Evolutionary conservation across 2,797 vertebrate genomes (phyloP).

Genomic region (Fundulus diaphanus): DNA sequence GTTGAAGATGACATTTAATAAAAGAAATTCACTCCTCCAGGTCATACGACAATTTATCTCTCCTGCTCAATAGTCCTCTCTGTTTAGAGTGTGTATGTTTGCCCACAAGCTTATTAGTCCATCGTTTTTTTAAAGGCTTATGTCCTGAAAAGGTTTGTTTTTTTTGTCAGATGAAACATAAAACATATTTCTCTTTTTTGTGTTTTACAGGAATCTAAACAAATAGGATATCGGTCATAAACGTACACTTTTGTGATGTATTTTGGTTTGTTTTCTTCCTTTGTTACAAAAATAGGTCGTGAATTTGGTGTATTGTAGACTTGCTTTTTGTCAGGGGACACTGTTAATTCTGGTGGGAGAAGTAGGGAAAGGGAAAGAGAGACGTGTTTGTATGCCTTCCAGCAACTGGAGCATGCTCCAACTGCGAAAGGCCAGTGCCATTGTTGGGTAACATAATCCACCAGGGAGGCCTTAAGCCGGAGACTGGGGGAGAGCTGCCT

Average conservation of each 20-base stretch:
- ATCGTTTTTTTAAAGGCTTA: conserved; percentile 17
- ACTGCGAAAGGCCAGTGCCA: conserved; percentile 73
- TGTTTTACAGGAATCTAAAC: background rate
- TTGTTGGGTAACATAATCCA: conserved; percentile 78
- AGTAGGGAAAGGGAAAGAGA: conserved; percentile 35
- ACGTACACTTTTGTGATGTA: background rate
- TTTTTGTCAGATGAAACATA: background rate
- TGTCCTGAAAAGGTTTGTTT: background rate
- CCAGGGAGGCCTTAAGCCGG: conserved; percentile 69
- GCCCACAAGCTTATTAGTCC: conserved; percentile 17
- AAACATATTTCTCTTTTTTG: background rate
- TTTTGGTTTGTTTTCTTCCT: conserved; percentile 11
- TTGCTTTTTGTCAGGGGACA: conserved; percentile 49
- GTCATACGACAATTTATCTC: conserved; percentile 47
- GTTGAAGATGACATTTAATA: background rate
- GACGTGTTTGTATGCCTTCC: conserved; percentile 69
- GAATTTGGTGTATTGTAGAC: conserved; percentile 55
- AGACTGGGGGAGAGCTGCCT: conserved; percentile 57
- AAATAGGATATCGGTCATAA: background rate
- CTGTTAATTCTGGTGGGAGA: conserved; percentile 53
- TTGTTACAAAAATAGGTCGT: conserved; percentile 42
- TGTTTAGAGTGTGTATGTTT: conserved; percentile 21
- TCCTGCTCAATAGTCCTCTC: conserved; percentile 31
- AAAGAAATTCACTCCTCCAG: conserved; percentile 19
- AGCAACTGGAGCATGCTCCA: conserved; percentile 67